Percentiles rank a stretch among this genome's conserved stretches.
These are phyloP conservation scores for Cryptophagus acutangulus DNA, from an alignment of 2,888 invertebrate species.

Conservation along the genomic window DNA sequence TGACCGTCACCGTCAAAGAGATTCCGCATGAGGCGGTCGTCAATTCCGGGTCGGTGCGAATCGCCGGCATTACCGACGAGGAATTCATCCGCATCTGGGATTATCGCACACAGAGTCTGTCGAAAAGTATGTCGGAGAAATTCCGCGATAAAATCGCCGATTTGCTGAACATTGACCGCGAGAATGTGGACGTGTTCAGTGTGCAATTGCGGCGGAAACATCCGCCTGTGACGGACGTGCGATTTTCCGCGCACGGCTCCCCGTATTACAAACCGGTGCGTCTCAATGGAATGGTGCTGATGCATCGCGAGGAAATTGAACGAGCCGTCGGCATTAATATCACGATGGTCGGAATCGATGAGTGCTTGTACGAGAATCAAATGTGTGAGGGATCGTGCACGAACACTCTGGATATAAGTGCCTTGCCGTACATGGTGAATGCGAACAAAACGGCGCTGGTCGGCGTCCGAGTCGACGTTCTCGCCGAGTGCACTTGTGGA, in stretches of 20 bases:
- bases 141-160: conserved; percentile 85
- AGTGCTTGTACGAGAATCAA: conserved; percentile 90
- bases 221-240: conserved; percentile 84
- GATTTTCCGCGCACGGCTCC: conserved; percentile 93
- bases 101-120: conserved; percentile 78
- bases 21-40: conserved; percentile 93
- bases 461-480: conserved; percentile 88
- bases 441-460: conserved; percentile 96
- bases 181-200: conserved; percentile 94
- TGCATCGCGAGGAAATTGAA: conserved; percentile 92
- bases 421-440: conserved; percentile 91
- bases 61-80: conserved; percentile 92
- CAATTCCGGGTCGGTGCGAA: conserved; percentile 90
- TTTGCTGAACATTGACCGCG: conserved; percentile 76
- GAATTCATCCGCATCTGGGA: conserved; percentile 95
- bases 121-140: conserved; percentile 82
- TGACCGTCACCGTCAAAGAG: conserved; percentile 88
- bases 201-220: conserved; percentile 83
- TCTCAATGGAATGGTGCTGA: conserved; percentile 88
- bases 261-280: conserved; percentile 93
- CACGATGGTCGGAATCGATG: conserved; percentile 96
- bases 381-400: conserved; percentile 96
- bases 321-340: conserved; percentile 92
- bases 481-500: conserved; percentile 90
- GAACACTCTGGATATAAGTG: conserved; percentile 83